phyloP scores from a whole-genome alignment of 92 coral and sea anemone genomes.

The Palythoa heliodiscus region DNA sequence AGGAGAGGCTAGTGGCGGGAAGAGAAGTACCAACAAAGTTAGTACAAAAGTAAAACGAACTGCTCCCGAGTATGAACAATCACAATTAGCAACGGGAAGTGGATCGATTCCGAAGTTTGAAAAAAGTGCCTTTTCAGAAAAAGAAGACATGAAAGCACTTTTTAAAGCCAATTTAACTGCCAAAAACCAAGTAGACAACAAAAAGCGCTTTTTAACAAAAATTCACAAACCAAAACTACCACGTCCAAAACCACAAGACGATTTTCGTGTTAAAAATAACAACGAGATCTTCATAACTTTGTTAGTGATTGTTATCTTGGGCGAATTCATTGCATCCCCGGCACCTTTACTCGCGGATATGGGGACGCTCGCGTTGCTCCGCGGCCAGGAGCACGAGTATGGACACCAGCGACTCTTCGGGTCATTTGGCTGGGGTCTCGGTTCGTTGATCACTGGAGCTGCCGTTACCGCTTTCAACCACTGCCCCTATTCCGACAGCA shows the following conservation, averaged over 20 bases:
- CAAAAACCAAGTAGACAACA: neutral
- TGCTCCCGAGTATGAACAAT: neutral
- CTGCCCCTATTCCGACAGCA: constrained; percentile 84
- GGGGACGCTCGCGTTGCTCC: constrained; percentile 70
- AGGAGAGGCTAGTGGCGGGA: neutral
- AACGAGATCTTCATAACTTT: constrained; percentile 69
- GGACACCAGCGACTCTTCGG: constrained; percentile 85
- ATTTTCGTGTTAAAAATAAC: constrained; percentile 79
- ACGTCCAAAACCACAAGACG: constrained; percentile 66
- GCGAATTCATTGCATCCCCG: constrained; percentile 86
- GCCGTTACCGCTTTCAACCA: constrained; percentile 79
- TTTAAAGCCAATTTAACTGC: neutral
- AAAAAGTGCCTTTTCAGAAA: constrained; percentile 14
- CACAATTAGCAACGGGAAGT: neutral
- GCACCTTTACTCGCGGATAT: constrained; percentile 89
- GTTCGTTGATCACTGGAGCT: constrained; percentile 75
- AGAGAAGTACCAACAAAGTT: neutral
- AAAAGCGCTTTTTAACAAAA: constrained; percentile 13
- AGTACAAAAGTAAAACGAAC: neutral
- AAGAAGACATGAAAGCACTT: constrained; percentile 8
- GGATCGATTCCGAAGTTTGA: neutral
- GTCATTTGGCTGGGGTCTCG: constrained; percentile 87
- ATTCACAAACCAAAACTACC: neutral
- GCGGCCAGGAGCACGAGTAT: constrained; percentile 80
- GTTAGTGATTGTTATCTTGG: constrained; percentile 72